Percentiles rank a stretch among this genome's conserved stretches.
These are phyloP conservation scores for Trichacis sp. DNA, from an alignment of 2,888 invertebrate species.

Conservation along the genomic window DNA sequence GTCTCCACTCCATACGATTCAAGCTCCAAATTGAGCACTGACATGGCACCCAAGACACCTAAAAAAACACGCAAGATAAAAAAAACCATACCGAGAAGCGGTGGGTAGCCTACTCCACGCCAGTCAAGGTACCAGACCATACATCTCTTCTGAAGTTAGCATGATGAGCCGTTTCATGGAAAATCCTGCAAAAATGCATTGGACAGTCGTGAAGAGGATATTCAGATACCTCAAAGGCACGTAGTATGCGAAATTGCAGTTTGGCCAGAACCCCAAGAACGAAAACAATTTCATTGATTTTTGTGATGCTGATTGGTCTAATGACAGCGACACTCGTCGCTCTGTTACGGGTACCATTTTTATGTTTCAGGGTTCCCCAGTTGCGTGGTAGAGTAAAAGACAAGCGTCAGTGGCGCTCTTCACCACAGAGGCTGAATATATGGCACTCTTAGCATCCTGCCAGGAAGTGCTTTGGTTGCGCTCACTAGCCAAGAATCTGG, in stretches of 20 bases:
- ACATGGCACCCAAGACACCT: slow-evolving; percentile 17
- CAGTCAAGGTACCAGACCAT: slow-evolving; percentile 30
- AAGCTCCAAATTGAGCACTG: slow-evolving; percentile 12
- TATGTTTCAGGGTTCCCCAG: background rate
- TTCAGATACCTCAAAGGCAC: slow-evolving; percentile 38
- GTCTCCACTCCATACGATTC: slow-evolving; percentile 45
- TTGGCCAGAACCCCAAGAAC: background rate
- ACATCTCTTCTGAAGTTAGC: slow-evolving; percentile 36
- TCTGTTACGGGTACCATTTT: background rate
- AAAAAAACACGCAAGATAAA: slow-evolving; percentile 16
- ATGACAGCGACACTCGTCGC: background rate
- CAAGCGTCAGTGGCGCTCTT: too few relatives aligned
- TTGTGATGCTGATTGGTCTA: background rate
- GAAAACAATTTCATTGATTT: background rate
- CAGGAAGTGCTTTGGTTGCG: background rate
- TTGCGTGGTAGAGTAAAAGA: background rate
- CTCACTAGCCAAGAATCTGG: background rate
- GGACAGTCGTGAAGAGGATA: slow-evolving; percentile 41
- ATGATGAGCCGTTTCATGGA: slow-evolving; percentile 30
- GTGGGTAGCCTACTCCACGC: slow-evolving; percentile 32
- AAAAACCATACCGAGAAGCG: slow-evolving; percentile 24
- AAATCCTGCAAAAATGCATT: slow-evolving; percentile 40
- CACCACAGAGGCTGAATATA: background rate
- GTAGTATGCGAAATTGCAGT: slow-evolving; percentile 30
- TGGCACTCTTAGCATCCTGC: too few relatives aligned